phyloP scores from a whole-genome alignment of 2,113 vertebrate genomes.

The Probosciger aterrimus region DNA sequence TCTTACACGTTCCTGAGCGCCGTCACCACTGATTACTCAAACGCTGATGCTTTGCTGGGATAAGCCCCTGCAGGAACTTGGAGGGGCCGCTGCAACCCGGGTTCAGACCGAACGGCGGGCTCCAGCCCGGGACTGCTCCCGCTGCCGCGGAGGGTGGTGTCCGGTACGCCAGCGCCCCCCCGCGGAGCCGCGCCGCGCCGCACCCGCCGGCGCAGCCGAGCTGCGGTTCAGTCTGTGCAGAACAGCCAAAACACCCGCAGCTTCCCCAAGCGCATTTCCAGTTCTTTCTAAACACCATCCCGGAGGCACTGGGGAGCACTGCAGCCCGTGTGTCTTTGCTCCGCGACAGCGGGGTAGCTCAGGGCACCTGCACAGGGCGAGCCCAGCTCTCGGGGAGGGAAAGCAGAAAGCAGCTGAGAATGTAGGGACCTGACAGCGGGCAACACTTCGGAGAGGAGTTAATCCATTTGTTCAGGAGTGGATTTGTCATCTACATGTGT shows the following conservation, averaged over 20 bases:
- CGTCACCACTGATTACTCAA: rapidly evolving
- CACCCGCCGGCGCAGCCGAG: neutral
- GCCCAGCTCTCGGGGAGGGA: neutral
- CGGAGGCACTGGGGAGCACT: rapidly evolving
- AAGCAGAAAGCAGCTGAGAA: neutral
- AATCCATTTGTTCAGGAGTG: neutral
- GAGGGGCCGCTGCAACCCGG: neutral
- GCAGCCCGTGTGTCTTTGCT: neutral
- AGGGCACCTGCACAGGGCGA: too few species aligned
- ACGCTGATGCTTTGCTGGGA: rapidly evolving
- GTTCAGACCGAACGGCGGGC: neutral
- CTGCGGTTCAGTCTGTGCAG: rapidly evolving
- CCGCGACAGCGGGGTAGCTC: rapidly evolving
- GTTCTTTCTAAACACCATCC: rapidly evolving
- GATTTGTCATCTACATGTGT: neutral
- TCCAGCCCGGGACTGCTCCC: too few species aligned
- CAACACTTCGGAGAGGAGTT: too few species aligned
- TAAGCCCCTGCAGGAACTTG: neutral
- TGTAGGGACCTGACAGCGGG: rapidly evolving
- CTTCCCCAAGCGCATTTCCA: rapidly evolving
- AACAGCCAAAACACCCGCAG: rapidly evolving
- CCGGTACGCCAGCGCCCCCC: neutral
- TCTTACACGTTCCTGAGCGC: neutral
- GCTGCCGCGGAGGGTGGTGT: neutral
- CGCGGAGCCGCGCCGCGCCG: neutral